Percentiles rank a stretch among this genome's conserved stretches.
Conservation (phyloP, 2,888 invertebrate genomes). For the Thymelicus lineola region DNA sequence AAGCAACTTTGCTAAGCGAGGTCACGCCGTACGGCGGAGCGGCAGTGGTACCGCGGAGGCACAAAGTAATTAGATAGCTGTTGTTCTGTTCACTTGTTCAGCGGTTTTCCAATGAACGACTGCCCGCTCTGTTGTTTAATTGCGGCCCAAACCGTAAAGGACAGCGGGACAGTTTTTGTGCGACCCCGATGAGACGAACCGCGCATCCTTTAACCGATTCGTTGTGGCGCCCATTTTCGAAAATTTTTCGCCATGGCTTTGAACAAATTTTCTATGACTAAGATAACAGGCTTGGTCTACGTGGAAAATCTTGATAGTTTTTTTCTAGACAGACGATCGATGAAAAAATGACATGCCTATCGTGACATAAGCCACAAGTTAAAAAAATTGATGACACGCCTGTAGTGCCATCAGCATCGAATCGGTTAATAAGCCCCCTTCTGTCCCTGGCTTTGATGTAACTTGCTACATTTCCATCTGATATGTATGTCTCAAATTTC, state of each 20-base stretch:
- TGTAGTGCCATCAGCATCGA: too few species aligned
- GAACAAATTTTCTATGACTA: too few species aligned
- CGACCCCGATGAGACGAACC: conserved; percentile 69
- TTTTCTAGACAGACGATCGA: too few species aligned
- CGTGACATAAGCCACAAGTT: too few species aligned
- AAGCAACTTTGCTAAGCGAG: conserved; percentile 68
- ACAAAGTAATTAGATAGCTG: conserved; percentile 79
- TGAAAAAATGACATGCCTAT: too few species aligned
- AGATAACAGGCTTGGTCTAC: too few species aligned
- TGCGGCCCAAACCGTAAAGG: conserved; percentile 75
- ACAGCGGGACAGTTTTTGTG: conserved; percentile 74
- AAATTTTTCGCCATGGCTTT: too few species aligned
- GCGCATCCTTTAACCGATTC: conserved; percentile 73
- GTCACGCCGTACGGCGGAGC: conserved; percentile 54
- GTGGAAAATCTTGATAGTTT: too few species aligned
- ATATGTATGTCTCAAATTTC: background rate
- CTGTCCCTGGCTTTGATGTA: conserved; percentile 42
- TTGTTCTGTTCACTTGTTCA: conserved; percentile 77
- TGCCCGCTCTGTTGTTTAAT: conserved; percentile 73
- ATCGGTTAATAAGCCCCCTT: conserved; percentile 68
- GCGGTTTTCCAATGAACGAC: conserved; percentile 74
- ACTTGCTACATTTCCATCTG: background rate
- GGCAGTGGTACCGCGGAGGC: conserved; percentile 57
- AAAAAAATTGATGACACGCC: too few species aligned
- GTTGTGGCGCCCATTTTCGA: too few species aligned